Evolutionary conservation across 2,888 invertebrate species (phyloP).

Genomic region (Melolontha melolontha): DNA sequence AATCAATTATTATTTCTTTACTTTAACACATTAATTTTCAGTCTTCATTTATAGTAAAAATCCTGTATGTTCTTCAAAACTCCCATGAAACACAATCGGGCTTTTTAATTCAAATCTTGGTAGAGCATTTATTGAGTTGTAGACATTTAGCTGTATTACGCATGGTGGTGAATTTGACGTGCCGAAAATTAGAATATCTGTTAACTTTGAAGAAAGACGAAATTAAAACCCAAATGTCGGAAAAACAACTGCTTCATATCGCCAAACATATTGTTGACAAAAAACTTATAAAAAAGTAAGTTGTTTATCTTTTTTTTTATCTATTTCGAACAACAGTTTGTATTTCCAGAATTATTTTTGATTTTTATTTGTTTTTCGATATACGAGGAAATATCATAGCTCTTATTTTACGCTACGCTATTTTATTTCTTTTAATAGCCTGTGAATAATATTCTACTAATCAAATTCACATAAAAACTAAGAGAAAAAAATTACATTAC

Average conservation of each 20-base stretch:
- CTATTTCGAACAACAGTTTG: not conserved
- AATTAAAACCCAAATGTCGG: slow-evolving; percentile 73
- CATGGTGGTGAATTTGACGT: slow-evolving; percentile 79
- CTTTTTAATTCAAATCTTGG: slow-evolving; percentile 72
- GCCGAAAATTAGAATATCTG: slow-evolving; percentile 76
- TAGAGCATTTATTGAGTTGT: slow-evolving; percentile 75
- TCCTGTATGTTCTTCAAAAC: slow-evolving; percentile 77
- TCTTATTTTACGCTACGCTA: no score
- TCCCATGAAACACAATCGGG: slow-evolving; percentile 80
- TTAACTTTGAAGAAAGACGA: slow-evolving; percentile 72
- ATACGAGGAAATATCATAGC: no score
- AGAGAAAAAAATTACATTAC: no score
- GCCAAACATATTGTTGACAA: slow-evolving; percentile 72
- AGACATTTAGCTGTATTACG: slow-evolving; percentile 76
- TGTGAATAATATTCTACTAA: no score
- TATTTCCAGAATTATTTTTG: not conserved
- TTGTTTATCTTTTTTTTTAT: slow-evolving; percentile 29
- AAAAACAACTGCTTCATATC: slow-evolving; percentile 77
- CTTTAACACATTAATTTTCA: slow-evolving; percentile 59
- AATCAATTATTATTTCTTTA: slow-evolving; percentile 51
- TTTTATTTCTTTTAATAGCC: no score
- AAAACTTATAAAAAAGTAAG: slow-evolving; percentile 72
- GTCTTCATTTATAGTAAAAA: slow-evolving; percentile 76
- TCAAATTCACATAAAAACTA: no score
- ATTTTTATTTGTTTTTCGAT: slow-evolving; percentile 53